Base-by-base conservation (phyloP, 2,888 invertebrate species). In the Lydus trimaculatus region DNA sequence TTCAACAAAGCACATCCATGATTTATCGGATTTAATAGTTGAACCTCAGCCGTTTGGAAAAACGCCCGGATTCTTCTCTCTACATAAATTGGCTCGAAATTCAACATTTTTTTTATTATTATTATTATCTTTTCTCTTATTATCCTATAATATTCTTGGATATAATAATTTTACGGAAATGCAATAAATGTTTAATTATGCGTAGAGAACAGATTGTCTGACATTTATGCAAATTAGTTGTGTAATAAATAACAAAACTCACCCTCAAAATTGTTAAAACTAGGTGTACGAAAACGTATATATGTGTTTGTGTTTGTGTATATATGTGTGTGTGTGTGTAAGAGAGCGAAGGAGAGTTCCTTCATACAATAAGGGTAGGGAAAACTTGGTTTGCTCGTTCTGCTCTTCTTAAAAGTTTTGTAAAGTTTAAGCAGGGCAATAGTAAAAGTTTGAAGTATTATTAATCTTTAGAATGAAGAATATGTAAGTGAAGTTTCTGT, bases 401-500 rank as follows among this genome's bases (percentile, higher is more conserved):
- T 11, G 11, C 48, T 17, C 52, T 25, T 25, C 52, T 25, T 52
- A 25, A 52, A 52, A 52, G 13, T 52, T 52, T 23, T 25, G 52
- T 13, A 72, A 66, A 69, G 66, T 69, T 73, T 66, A 72, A 66
- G 61, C 64, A 66, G 59, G 59, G 65, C 61, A 67, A 67, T 65
- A 69, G 69, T 69, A 65, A 73, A 75, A 76, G 67, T 75, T 67
- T 69, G 64, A 70, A 74, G 73, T 69, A 70, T 73, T 76, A 77
- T 76, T 77, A 77, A 76, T 77, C 77, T 73, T 69, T 64, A 64
- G 70, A 71, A 73, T 69, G 68, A 74, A 72, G 71, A 71, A 71
- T 73, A 73, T 70, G 58, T 72, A 70, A 62, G 72, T 71, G 65
- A 69, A 73, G 64, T 71, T 67, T 66, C 69, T 65, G 68, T 72